These are phyloP conservation scores for Oreochromis niloticus DNA, from an alignment of 2,113 vertebrate genomes.

Conservation along the genomic window DNA sequence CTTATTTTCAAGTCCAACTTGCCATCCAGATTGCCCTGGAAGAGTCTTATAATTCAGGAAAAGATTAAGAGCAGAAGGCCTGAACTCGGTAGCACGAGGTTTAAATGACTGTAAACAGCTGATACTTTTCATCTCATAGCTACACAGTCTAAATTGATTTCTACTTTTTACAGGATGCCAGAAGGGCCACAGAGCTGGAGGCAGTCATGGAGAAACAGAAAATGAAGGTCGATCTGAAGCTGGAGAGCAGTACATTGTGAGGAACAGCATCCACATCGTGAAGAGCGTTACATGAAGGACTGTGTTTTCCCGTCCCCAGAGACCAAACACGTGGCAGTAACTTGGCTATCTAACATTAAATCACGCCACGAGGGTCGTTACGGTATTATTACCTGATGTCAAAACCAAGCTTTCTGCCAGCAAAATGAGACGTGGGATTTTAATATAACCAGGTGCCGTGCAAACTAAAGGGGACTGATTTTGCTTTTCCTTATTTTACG, in stretches of 20 bases:
- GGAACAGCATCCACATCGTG: not conserved
- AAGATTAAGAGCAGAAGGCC: not conserved
- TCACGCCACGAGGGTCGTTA: not conserved
- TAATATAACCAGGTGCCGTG: not conserved
- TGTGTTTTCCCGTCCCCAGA: not conserved
- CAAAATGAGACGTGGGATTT: not conserved
- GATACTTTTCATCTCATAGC: not conserved
- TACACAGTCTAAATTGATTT: not conserved
- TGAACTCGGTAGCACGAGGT: not conserved
- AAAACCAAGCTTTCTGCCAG: not conserved
- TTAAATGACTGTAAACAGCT: not conserved
- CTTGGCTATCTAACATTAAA: not conserved
- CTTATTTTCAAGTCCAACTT: not conserved
- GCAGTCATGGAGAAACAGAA: constrained; percentile 88
- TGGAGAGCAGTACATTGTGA: constrained; percentile 72
- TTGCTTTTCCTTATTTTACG: not conserved
- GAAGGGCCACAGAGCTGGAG: constrained; percentile 76
- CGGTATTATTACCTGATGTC: not conserved
- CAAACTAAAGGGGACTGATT: not conserved
- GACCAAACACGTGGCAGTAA: not conserved
- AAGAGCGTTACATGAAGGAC: not conserved
- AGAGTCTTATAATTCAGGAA: not conserved
- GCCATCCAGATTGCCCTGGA: not conserved
- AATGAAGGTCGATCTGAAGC: constrained; percentile 79
- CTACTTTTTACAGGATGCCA: constrained; percentile 55